Base-by-base conservation (phyloP, 2,113 vertebrate genomes). In the Eublepharis macularius region DNA sequence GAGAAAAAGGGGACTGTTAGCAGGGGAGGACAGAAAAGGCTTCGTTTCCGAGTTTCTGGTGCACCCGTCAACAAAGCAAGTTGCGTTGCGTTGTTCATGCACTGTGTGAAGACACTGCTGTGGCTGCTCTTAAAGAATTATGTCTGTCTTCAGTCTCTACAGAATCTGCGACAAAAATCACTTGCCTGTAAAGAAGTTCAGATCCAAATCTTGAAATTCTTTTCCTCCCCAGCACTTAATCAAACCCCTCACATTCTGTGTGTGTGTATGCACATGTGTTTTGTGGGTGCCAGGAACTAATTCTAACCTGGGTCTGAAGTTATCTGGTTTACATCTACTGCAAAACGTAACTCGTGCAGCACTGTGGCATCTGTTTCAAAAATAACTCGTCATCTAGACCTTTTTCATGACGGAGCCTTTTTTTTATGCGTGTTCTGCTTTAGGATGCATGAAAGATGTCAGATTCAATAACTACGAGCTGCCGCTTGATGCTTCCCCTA, bases 381-480 rank as follows among this genome's bases (percentile, higher is more conserved):
- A 43, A 76, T 91, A 6, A 6, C 77, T 89, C 72, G 65, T 41
- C 78, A 65, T 80, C 80, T 84, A 87, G 69, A 36, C 8, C 41
- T 77, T 91, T 90, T 91, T 90, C 86, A 49, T 91, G 86, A 68
- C 29, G 60, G 68, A n/a, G 80, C 12, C n/a, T 57, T 36, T 91
- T 78, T 69, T 91, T 57, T 92, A n/a, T n/a, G n/a, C n/a, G 60
- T 91, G 39, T 88, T 66, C 90, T 92, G 76, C 85, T 83, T 41
- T 94, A 98, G 98, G 98, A 70, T 98, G 98, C 76, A 96, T 98
- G 96, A 97, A 97, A 83, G 97, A 98, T 83, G 89, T 97, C 87
- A 97, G 97, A 82, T 95, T 98, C 91, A 98, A 97, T 72, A 97
- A 96, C 36, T 97, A 96, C 73, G 95, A 96, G 88, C 94, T 98